Percentiles rank a stretch among this genome's conserved stretches.
Evolutionary conservation across 2,888 invertebrate species (phyloP).

Genomic region (Chrysina gloriosa): DNA sequence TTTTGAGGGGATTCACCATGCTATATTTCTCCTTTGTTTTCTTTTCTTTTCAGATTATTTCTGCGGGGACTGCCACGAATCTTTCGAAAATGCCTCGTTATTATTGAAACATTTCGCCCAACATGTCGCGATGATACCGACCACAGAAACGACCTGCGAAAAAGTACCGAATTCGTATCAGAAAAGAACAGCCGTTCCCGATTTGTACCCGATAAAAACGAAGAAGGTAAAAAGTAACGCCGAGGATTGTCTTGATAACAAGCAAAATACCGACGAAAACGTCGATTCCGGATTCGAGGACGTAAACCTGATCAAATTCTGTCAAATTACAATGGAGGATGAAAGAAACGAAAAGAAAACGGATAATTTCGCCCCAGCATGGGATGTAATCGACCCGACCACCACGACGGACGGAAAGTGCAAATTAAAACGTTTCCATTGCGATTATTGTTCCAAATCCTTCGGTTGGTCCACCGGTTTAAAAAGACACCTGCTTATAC

Average conservation of each 20-base stretch:
- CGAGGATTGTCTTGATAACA: conserved; percentile 39
- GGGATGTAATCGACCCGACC: neutral
- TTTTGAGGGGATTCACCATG: neutral
- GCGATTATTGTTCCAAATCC: conserved; percentile 59
- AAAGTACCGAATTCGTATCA: conserved; percentile 36
- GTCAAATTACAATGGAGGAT: conserved; percentile 57
- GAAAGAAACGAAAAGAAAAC: conserved; percentile 15
- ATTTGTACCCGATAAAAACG: conserved; percentile 52
- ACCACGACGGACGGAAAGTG: conserved; percentile 35
- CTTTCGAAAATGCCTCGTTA: conserved; percentile 57
- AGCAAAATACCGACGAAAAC: conserved; percentile 38
- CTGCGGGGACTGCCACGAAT: conserved; percentile 57
- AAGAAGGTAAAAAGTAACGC: conserved; percentile 47
- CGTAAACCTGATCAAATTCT: conserved; percentile 57
- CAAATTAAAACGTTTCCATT: conserved; percentile 52
- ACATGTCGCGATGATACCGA: conserved; percentile 52
- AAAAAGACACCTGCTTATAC: conserved; percentile 63
- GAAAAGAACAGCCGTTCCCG: conserved; percentile 49
- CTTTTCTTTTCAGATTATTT: conserved; percentile 53
- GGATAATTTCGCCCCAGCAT: neutral
- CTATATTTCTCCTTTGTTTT: neutral
- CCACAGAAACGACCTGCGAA: conserved; percentile 24
- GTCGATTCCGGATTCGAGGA: conserved; percentile 47
- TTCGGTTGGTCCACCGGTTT: conserved; percentile 65
- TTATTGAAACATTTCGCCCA: conserved; percentile 61